Evolutionary conservation across 2,113 vertebrate genomes (phyloP), one percentile per base, ranked within the genome.

Genomic region (Dasyurus viverrinus): DNA sequence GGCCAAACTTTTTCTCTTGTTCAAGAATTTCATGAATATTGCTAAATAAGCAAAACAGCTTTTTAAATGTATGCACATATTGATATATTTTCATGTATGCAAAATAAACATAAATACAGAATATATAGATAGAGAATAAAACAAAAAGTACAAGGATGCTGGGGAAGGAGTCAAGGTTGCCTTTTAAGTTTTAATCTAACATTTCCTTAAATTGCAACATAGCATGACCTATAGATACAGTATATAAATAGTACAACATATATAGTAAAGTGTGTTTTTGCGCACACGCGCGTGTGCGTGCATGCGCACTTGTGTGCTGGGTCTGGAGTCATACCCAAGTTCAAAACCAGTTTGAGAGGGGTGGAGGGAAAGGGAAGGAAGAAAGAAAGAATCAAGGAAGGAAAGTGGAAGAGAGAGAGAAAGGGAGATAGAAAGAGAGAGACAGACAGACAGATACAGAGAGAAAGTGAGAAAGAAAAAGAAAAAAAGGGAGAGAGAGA

Each of bases 401-500:
- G 53, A 54, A 22, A 19, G 53, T 16, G 14, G 14, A 54, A 54
- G 53, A 54, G 53, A 54, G 22, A 22, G 22, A 54, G 19, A 54
- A 54, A 54, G 53, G 2, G 53, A 54, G 53, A 54, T 11, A 19
- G 53, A 54, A 0, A 2, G 53, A 54, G 53, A 54, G 19, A 54
- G 19, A 53, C 1, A 53, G 53, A 53, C 6, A 53, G 3, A 16
- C 1, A 53, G 53, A 16, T 2, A 53, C 6, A 12, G 4, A 53
- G 53, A 53, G 16, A 4, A 1, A 53, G 16, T 8, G 53, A 53
- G 53, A 53, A 12, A 54, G 53, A 54, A 10, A 12, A 14, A 19
- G 19, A 19, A 54, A 12, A 47, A 47, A 2, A 19, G 2, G 53
- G 12, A 19, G 53, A 14, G 0, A 2, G 0, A 2, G 0, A 22